Percentiles rank a stretch among this genome's conserved stretches.
Evolutionary conservation across 2,113 vertebrate species (phyloP).

Genomic region (Conger conger): DNA sequence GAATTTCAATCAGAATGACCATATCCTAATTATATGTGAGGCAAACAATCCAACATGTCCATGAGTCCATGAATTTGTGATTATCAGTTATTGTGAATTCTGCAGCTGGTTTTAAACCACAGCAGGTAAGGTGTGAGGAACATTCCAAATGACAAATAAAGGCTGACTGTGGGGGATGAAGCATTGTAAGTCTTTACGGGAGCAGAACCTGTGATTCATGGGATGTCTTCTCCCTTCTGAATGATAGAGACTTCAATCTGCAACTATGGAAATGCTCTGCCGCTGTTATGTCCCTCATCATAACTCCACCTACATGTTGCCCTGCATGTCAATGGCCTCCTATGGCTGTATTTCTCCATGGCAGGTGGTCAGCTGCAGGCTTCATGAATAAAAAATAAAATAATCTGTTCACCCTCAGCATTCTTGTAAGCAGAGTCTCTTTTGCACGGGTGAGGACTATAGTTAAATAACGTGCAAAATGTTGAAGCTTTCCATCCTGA

Average conservation of each 20-base stretch:
- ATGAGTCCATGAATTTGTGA: too few relatives aligned
- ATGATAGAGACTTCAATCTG: conserved; percentile 34
- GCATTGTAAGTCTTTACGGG: background rate
- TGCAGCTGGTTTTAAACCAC: too few relatives aligned
- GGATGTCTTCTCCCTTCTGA: background rate
- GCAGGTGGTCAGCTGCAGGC: background rate
- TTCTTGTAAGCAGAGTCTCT: background rate
- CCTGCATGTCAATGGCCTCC: conserved; percentile 34
- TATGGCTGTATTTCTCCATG: conserved; percentile 9
- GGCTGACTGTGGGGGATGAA: background rate
- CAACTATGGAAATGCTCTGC: conserved; percentile 43
- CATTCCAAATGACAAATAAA: conserved; percentile 19
- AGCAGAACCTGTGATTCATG: conserved; percentile 26
- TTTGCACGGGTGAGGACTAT: too few relatives aligned
- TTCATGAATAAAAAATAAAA: conserved; percentile 5
- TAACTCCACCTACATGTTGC: conserved; percentile 51
- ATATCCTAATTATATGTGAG: too few relatives aligned
- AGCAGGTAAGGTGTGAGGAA: too few relatives aligned
- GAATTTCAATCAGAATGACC: too few relatives aligned
- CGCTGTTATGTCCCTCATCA: conserved; percentile 57
- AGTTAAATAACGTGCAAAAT: background rate
- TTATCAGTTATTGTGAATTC: background rate
- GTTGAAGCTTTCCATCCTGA: background rate
- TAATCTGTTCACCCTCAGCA: background rate
- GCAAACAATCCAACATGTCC: too few relatives aligned